Evolutionary conservation across 2,797 vertebrate genomes (phyloP).

Genomic region (Molossus alvarezi): DNA sequence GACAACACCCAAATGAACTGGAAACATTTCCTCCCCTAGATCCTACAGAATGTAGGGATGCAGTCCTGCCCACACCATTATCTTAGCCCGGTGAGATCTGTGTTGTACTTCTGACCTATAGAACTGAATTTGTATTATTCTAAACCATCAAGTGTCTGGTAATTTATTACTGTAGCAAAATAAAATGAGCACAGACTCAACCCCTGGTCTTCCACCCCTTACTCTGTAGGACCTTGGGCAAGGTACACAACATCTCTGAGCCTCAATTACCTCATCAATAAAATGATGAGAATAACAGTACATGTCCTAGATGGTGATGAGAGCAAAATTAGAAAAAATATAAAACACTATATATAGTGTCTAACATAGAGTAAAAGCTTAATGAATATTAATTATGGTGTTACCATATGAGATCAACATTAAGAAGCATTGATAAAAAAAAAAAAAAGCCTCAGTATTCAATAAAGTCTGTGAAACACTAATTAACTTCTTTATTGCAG

Average conservation of each 20-base stretch:
- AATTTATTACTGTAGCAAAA: neutral
- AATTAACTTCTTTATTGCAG: neutral
- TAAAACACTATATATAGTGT: neutral
- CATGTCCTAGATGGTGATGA: neutral
- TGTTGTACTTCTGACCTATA: neutral
- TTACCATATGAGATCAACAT: neutral
- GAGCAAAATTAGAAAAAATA: slow-evolving; percentile 1
- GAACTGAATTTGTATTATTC: neutral
- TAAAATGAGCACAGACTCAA: neutral
- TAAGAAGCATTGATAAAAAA: neutral
- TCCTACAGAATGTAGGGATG: neutral
- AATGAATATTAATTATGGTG: slow-evolving; percentile 19
- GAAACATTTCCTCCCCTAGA: neutral
- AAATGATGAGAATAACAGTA: neutral
- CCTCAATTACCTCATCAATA: neutral
- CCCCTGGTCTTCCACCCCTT: neutral
- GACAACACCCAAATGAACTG: neutral
- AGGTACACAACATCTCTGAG: neutral
- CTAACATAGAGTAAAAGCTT: neutral
- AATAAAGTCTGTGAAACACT: neutral
- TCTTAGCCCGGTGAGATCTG: neutral
- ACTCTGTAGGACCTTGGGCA: neutral
- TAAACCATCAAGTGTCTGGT: neutral
- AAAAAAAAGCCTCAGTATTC: neutral
- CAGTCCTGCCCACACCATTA: neutral